These are phyloP conservation scores for Leucophenga montana DNA, from an alignment of 2,888 invertebrate species.

Conservation along the genomic window DNA sequence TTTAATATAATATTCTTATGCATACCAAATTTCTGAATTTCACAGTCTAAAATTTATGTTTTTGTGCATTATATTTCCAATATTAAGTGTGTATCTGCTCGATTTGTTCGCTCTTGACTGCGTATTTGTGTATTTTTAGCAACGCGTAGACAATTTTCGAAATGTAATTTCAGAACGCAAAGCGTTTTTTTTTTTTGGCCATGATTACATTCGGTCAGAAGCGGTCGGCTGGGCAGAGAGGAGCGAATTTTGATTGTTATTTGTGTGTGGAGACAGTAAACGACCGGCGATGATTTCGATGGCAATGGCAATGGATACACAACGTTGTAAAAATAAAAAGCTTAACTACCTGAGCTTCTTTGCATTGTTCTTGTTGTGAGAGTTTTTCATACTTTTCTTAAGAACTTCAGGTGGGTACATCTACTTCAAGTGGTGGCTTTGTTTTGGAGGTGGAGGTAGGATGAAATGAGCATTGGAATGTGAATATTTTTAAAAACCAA, in stretches of 20 bases:
- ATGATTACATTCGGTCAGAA: conserved; percentile 15
- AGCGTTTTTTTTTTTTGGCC: conserved; percentile 20
- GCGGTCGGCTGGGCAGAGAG: not conserved
- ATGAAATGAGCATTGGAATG: conserved; percentile 51
- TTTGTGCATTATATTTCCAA: too few species aligned
- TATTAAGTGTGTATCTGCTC: too few species aligned
- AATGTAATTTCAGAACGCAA: conserved; percentile 9
- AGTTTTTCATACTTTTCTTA: not conserved
- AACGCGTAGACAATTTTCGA: conserved; percentile 10
- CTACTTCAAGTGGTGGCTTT: conserved; percentile 3
- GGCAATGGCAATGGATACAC: not conserved
- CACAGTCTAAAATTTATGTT: too few species aligned
- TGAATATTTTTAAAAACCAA: conserved; percentile 70
- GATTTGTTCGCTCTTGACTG: not conserved
- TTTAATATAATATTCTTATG: too few species aligned
- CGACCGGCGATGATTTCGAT: conserved; percentile 13
- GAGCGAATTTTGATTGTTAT: conserved; percentile 24
- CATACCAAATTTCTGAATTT: too few species aligned
- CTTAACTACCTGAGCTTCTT: conserved; percentile 5
- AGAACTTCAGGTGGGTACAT: not conserved
- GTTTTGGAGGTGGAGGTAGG: conserved; percentile 47
- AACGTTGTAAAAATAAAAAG: too few species aligned
- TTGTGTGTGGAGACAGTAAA: conserved; percentile 20
- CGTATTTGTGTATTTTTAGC: not conserved
- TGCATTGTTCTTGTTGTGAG: not conserved